Evolutionary conservation across 2,113 vertebrate species (phyloP), one percentile per base, ranked within the genome.

Genomic region (Piaya cayana): DNA sequence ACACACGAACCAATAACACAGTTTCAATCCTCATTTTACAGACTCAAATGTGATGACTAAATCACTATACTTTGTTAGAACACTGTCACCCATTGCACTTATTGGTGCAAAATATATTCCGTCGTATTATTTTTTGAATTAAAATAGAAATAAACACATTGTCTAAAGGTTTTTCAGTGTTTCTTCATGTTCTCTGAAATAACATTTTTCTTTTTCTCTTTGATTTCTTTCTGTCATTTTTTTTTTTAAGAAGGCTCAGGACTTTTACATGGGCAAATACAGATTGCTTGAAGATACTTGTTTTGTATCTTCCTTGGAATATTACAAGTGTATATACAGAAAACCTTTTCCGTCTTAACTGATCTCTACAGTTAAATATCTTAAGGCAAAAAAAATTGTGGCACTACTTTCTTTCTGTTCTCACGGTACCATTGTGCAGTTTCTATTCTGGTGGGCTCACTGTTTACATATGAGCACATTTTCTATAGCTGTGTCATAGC

Each of bases 371-470:
- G 9, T 42, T 68, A 36, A 39, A 6, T 72, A 47, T 34, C 53
- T 55, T 37, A 25, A 72, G 12, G 26, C n/a, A 71, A 59, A 67
- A 68, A 79, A 29, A 49, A 4, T 3, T 56, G 27, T 21, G 29
- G 26, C 69, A 23, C 15, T 56, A 14, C 42, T 20, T 49, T 32
- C n/a, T 15, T 36, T 82, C 18, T 56, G 32, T 76, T 82, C 47
- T 80, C 14, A 15, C 9, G 10, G 20, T 70, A 58, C 59, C 26
- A 29, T 86, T 29, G 5, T 49, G 16, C 34, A 47, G 8, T 47
- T 65, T 64, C 29, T 71, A 1, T 71, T 64, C 64, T 68, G 75
- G 27, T 0, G 0, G 1, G 58, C 52, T 89, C 8, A 1, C 37
- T 84, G 39, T 59, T 79, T 58, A 37, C 37, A 15, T 2, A 0